A percentile compares a stretch with the other conserved stretches of the same genome.
phyloP scores from a whole-genome alignment of 2,888 invertebrate species.

The Galerucella calmariensis region DNA sequence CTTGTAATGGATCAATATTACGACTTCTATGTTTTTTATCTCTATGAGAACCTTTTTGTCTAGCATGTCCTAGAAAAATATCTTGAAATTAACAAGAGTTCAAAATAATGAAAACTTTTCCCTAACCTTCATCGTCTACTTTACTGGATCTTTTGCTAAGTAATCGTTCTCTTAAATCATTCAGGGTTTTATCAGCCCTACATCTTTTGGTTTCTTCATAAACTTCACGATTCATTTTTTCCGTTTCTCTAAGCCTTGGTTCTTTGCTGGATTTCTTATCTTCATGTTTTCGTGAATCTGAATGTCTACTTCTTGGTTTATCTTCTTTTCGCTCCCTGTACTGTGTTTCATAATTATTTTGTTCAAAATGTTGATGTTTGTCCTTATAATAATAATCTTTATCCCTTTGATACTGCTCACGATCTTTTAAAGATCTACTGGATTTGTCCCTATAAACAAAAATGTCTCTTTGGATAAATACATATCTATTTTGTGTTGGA shows the following conservation, averaged over 20 bases:
- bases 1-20: constrained; percentile 59
- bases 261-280: constrained; percentile 56
- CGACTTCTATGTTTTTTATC: constrained; percentile 51
- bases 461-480: constrained; percentile 1
- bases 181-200: constrained; percentile 73
- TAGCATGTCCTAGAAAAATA: constrained; percentile 38
- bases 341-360: constrained; percentile 55
- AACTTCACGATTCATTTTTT: constrained; percentile 57
- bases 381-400: constrained; percentile 64
- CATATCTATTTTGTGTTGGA: neutral
- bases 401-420: constrained; percentile 62
- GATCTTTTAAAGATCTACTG: constrained; percentile 56
- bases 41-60: constrained; percentile 49
- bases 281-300: constrained; percentile 57
- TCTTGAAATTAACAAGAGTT: neutral
- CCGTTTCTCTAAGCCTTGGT: constrained; percentile 47
- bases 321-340: constrained; percentile 59
- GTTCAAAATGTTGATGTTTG: constrained; percentile 56
- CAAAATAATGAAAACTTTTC: neutral
- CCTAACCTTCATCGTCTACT: constrained; percentile 64
- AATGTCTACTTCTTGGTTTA: constrained; percentile 54
- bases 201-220: constrained; percentile 64
- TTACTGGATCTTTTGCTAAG: constrained; percentile 77
- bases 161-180: constrained; percentile 80
- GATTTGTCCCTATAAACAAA: constrained; percentile 52